Conservation (phyloP, 1,140 invertebrate genomes). For the Arion vulgaris region DNA sequence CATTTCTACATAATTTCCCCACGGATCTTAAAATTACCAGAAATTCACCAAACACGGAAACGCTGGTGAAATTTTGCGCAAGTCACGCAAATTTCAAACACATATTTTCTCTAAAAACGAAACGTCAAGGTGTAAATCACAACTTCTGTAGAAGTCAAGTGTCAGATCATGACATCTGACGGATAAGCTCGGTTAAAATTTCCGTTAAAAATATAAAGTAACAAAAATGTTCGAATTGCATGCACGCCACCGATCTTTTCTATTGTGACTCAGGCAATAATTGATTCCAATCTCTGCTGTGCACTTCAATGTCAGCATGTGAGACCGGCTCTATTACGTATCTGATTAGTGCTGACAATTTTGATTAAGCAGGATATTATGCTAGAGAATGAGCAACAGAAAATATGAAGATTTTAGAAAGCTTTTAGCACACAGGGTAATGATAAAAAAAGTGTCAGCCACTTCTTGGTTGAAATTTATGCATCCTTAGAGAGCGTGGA, state of each 20-base stretch:
- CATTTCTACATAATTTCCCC: conserved; percentile 1
- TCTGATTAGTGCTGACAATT: conserved; percentile 28
- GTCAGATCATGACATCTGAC: background rate
- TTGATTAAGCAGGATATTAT: conserved; percentile 12
- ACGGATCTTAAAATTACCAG: background rate
- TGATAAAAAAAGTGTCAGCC: background rate
- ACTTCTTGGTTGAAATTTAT: background rate
- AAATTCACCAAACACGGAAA: background rate
- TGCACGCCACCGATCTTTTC: conserved; percentile 15
- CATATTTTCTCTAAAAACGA: background rate
- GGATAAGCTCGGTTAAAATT: background rate
- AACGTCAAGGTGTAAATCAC: background rate
- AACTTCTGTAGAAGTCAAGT: background rate
- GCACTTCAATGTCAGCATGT: conserved; percentile 4
- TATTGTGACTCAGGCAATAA: conserved; percentile 7
- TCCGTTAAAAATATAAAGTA: too few species aligned
- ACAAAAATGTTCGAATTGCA: too few species aligned
- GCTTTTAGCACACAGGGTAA: background rate
- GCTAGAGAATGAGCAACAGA: background rate
- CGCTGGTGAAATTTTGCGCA: background rate
- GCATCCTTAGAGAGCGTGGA: background rate
- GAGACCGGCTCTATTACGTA: conserved; percentile 21
- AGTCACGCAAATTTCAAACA: background rate
- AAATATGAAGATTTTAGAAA: conserved; percentile 15
- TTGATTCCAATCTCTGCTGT: conserved; percentile 29